Evolutionary conservation across 1,140 invertebrate species (phyloP).

Genomic region (Hypsibius dujardini): DNA sequence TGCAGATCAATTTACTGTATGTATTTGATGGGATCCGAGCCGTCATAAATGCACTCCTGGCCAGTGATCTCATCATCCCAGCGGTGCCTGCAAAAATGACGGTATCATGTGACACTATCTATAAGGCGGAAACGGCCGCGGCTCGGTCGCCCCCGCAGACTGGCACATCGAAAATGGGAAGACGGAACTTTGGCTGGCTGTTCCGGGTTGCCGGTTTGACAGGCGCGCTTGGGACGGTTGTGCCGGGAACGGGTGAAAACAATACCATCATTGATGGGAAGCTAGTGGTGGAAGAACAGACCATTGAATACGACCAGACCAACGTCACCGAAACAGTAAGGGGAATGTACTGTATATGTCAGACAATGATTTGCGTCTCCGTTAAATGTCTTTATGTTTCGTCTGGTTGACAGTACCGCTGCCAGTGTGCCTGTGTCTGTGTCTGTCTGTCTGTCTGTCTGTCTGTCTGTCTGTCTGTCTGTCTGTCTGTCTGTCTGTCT

Average conservation of each 20-base stretch:
- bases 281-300: slow-evolving; percentile 2
- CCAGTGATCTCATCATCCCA: neutral
- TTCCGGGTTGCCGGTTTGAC: neutral
- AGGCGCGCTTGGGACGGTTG: neutral
- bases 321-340: neutral
- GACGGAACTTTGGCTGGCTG: neutral
- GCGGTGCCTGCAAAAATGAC: neutral
- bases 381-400: too few relatives aligned
- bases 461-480: too few relatives aligned
- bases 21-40: neutral
- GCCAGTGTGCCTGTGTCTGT: too few relatives aligned
- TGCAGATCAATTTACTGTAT: neutral
- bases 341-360: too few relatives aligned
- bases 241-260: neutral
- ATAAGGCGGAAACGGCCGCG: neutral
- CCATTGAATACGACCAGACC: neutral
- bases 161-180: neutral
- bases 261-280: neutral
- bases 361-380: too few relatives aligned
- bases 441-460: too few relatives aligned
- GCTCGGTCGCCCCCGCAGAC: neutral
- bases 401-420: too few relatives aligned
- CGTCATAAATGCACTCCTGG: neutral
- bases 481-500: too few relatives aligned
- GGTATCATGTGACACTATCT: neutral